phyloP scores from a whole-genome alignment of 1,140 invertebrate species.

The Drosophila eugracilis region DNA sequence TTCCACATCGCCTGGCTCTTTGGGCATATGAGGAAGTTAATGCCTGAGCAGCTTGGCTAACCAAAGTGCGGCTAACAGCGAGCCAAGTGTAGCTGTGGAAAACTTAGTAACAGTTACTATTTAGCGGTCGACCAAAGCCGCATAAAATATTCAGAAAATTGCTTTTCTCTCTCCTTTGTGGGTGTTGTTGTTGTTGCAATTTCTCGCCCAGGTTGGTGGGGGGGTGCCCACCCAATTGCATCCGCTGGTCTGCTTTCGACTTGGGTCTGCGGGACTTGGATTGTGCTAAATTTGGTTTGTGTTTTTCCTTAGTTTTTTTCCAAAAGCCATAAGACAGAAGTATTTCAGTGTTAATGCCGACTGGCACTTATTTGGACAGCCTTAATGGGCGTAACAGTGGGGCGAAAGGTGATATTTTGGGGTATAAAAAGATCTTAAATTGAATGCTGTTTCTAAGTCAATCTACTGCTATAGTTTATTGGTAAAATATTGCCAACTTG shows the following conservation, averaged over 20 bases:
- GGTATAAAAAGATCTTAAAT: background rate
- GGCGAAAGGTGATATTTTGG: background rate
- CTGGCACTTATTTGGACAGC: constrained; percentile 65
- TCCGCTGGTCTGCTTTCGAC: constrained; percentile 47
- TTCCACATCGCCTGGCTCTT: constrained; percentile 46
- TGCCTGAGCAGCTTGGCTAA: constrained; percentile 56
- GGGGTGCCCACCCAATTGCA: constrained; percentile 26
- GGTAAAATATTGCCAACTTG: too few species aligned
- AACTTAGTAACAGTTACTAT: constrained; percentile 79
- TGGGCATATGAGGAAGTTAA: constrained; percentile 71
- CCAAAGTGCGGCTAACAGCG: constrained; percentile 27
- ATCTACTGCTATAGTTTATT: too few species aligned
- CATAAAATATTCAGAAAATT: constrained; percentile 72
- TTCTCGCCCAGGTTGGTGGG: too few species aligned
- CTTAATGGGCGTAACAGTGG: constrained; percentile 50
- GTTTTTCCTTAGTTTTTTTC: constrained; percentile 22
- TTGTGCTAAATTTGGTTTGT: constrained; percentile 62
- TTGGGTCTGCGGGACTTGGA: constrained; percentile 26
- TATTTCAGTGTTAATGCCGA: constrained; percentile 67
- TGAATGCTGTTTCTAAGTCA: too few species aligned
- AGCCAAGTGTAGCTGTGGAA: constrained; percentile 45
- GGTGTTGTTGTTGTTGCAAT: too few species aligned
- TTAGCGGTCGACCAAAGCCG: constrained; percentile 54
- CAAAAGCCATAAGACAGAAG: constrained; percentile 23
- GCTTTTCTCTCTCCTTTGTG: constrained; percentile 51